Evolutionary conservation across 2,797 vertebrate genomes (phyloP).

Genomic region (Alcedo atthis): DNA sequence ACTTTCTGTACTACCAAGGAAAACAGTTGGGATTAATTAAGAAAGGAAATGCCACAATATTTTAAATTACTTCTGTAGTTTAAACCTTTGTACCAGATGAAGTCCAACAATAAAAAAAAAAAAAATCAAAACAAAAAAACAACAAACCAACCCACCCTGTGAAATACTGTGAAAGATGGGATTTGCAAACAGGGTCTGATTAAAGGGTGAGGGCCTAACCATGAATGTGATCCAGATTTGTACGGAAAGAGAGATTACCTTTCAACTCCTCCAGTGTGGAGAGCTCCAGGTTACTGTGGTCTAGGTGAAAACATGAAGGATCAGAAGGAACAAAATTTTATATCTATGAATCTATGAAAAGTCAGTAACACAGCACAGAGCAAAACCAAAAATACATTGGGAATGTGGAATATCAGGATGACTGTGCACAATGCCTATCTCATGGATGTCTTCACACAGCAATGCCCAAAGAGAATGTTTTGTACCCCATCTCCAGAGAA

Average conservation of each 20-base stretch:
- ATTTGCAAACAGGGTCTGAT: conserved; percentile 52
- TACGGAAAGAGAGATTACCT: not conserved
- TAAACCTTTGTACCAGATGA: conserved; percentile 77
- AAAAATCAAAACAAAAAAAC: conserved; percentile 8
- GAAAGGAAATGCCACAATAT: conserved; percentile 80
- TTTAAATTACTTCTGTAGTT: conserved; percentile 75
- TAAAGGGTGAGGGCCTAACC: conserved; percentile 13
- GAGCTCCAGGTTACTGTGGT: not conserved
- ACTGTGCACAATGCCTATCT: not conserved
- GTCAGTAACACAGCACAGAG: not conserved
- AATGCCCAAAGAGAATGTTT: not conserved
- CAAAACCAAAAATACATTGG: not conserved
- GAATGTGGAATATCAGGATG: not conserved
- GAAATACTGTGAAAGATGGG: conserved; percentile 40
- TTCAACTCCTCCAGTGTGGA: not conserved
- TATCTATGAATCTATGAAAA: no score
- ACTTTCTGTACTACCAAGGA: conserved; percentile 63
- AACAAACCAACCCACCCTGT: not conserved
- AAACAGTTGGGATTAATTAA: conserved; percentile 82
- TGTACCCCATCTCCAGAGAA: not conserved
- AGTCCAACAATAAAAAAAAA: conserved; percentile 54
- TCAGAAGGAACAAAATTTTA: not conserved
- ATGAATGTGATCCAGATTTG: not conserved
- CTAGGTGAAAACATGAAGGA: not conserved
- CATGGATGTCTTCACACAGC: fast-evolving